These are phyloP conservation scores for Cecidostiba fungosa DNA, from an alignment of 2,888 invertebrate species.

Conservation along the genomic window DNA sequence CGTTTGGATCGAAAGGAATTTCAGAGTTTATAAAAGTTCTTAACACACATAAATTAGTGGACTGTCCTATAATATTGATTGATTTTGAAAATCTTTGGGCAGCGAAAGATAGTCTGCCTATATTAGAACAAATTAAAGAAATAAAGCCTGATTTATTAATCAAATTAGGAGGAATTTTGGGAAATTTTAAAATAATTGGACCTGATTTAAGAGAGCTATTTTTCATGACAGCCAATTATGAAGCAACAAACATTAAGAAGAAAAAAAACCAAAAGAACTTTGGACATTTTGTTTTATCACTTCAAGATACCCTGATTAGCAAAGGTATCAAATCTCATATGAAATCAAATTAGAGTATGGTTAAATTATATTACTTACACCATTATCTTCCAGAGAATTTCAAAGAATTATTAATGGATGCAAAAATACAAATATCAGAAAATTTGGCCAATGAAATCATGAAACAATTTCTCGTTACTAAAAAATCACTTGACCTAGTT, in stretches of 20 bases:
- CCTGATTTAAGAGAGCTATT: constrained; percentile 80
- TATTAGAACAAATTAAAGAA: constrained; percentile 62
- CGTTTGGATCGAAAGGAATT: constrained; percentile 80
- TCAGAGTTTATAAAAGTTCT: constrained; percentile 56
- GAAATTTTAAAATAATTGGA: constrained; percentile 80
- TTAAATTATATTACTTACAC: not conserved
- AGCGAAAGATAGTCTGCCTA: constrained; percentile 77
- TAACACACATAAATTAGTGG: not conserved
- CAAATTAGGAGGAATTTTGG: constrained; percentile 78
- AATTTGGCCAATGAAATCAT: constrained; percentile 73
- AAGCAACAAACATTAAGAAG: constrained; percentile 81
- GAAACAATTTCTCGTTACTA: constrained; percentile 69
- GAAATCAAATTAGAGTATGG: not conserved
- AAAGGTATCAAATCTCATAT: constrained; percentile 65
- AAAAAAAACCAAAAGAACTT: constrained; percentile 78
- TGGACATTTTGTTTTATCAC: constrained; percentile 79
- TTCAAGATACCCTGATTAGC: constrained; percentile 74
- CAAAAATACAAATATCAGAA: constrained; percentile 69
- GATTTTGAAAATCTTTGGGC: constrained; percentile 82
- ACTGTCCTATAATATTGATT: constrained; percentile 77
- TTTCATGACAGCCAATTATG: constrained; percentile 80
- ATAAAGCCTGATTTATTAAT: constrained; percentile 64
- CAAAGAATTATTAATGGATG: not conserved
- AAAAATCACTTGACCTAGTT: constrained; percentile 72
- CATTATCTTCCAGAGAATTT: constrained; percentile 44